A percentile compares a stretch with the other conserved stretches of the same genome.
Conservation (phyloP, 2,888 invertebrate species). For the Amorpha juglandis region DNA sequence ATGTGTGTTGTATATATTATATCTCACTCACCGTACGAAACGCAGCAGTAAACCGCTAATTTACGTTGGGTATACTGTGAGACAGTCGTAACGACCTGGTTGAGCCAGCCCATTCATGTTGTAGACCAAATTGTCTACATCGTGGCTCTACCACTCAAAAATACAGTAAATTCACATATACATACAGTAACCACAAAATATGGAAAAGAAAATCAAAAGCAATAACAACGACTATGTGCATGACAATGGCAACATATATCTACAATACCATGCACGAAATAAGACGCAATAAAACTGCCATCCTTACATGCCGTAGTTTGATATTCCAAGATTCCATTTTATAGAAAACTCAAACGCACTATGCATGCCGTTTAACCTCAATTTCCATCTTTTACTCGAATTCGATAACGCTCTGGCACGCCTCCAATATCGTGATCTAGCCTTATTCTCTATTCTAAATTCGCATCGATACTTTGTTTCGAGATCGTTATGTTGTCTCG, state of each 20-base stretch:
- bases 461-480: constrained; percentile 43
- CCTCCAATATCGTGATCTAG: constrained; percentile 55
- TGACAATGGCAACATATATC: not conserved
- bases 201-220: not conserved
- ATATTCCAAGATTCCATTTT: constrained; percentile 32
- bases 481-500: constrained; percentile 34
- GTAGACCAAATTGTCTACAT: too few species aligned
- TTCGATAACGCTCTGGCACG: constrained; percentile 71
- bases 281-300: constrained; percentile 15
- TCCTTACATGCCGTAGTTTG: constrained; percentile 17
- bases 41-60: too few species aligned
- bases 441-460: constrained; percentile 41
- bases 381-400: constrained; percentile 74
- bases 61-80: too few species aligned
- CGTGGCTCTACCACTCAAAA: too few species aligned
- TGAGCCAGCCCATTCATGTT: too few species aligned
- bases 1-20: too few species aligned
- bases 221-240: not conserved
- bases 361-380: constrained; percentile 57
- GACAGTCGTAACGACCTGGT: too few species aligned
- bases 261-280: not conserved
- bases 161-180: too few species aligned
- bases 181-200: too few species aligned
- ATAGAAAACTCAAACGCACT: constrained; percentile 28
- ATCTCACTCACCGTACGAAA: too few species aligned